Evolutionary conservation across 2,888 invertebrate genomes (phyloP).

Genomic region (Pollenia labialis): DNA sequence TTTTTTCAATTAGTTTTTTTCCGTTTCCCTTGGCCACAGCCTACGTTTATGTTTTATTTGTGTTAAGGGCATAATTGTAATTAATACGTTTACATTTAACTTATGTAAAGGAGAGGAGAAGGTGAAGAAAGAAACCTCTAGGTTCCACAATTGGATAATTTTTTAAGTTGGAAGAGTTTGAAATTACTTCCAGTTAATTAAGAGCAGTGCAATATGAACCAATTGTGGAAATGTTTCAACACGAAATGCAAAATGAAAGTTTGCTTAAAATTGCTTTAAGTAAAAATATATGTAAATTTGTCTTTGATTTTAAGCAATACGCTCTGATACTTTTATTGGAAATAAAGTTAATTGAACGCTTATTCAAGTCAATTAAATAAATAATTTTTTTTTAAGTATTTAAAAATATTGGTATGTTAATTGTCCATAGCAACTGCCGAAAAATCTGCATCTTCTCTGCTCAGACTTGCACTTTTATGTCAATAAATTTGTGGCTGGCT

Average conservation of each 20-base stretch:
- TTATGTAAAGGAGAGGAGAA: not conserved
- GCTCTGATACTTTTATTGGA: not conserved
- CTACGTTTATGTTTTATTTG: not conserved
- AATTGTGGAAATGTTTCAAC: constrained; percentile 17
- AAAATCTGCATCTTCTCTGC: no score
- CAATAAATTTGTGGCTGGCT: not conserved
- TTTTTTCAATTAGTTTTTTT: constrained; percentile 7
- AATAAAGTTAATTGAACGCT: constrained; percentile 18
- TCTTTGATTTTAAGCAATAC: no score
- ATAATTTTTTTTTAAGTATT: not conserved
- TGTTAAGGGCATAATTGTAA: constrained; percentile 1
- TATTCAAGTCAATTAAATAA: constrained; percentile 13
- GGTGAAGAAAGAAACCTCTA: no score
- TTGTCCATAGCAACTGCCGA: not conserved
- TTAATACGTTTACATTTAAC: not conserved
- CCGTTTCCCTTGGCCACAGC: not conserved
- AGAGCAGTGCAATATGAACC: not conserved
- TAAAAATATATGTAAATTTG: no score
- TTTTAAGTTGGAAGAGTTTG: no score
- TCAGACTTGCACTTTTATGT: not conserved
- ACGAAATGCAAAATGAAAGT: not conserved
- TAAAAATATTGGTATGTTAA: not conserved
- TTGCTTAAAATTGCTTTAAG: not conserved
- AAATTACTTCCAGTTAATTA: no score
- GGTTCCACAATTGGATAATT: no score